Conservation (phyloP, 1,140 invertebrate species). For the Cardiocondyla obscurior region DNA sequence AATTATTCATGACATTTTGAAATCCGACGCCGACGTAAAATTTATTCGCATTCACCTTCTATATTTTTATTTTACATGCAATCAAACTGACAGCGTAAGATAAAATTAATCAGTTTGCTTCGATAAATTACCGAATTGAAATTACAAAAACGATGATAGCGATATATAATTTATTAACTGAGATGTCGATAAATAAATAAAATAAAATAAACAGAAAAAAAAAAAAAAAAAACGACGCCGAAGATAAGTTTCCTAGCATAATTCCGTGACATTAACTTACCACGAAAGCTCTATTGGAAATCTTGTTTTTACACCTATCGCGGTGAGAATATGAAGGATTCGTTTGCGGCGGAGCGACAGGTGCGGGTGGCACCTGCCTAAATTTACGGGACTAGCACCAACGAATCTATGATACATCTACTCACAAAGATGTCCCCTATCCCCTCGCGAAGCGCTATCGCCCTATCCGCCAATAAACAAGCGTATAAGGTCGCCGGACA, state of each 20-base stretch:
- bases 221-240: neutral
- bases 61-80: slow-evolving; percentile 20
- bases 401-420: slow-evolving; percentile 49
- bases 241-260: neutral
- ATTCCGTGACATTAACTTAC: neutral
- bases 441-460: neutral
- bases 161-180: neutral
- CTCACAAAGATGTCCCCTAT: neutral
- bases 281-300: neutral
- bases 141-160: neutral
- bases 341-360: slow-evolving; percentile 60
- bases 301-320: slow-evolving; percentile 9
- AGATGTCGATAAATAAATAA: neutral
- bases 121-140: neutral
- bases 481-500: slow-evolving; percentile 5
- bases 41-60: slow-evolving; percentile 22
- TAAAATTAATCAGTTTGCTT: slow-evolving; percentile 22
- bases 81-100: neutral
- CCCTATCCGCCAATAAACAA: neutral
- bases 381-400: slow-evolving; percentile 65
- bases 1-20: slow-evolving; percentile 14
- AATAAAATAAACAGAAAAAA: neutral
- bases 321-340: neutral
- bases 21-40: neutral
- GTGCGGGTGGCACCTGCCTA: slow-evolving; percentile 74